Conservation (phyloP, 2,797 vertebrate species). For the Tolypeutes matacus region DNA sequence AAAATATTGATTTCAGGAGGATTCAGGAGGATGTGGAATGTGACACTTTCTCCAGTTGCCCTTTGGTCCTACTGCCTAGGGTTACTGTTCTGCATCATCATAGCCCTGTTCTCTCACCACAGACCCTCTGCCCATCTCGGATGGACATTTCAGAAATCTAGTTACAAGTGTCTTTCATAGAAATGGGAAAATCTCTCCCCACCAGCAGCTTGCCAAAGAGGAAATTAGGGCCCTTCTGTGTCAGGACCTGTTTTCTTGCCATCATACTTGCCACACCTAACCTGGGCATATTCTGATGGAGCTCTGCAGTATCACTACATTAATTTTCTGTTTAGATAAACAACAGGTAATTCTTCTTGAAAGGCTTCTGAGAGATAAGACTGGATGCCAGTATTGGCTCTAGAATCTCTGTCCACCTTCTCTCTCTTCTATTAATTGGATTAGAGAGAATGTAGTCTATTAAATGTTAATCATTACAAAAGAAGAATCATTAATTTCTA, state of each 20-base stretch:
- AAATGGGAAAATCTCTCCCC: background rate
- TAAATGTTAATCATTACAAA: background rate
- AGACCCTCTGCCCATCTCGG: background rate
- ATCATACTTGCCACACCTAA: background rate
- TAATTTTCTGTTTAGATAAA: slow-evolving; percentile 5
- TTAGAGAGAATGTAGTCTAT: background rate
- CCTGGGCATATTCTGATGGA: background rate
- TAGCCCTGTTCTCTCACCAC: background rate
- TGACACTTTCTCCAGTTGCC: background rate
- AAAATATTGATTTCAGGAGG: background rate
- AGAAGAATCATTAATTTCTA: slow-evolving; percentile 13
- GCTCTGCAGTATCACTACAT: too few species aligned
- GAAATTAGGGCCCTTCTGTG: background rate
- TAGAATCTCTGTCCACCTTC: background rate
- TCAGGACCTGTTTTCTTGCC: background rate
- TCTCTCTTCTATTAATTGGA: background rate
- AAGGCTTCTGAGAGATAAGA: background rate
- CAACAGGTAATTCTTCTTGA: background rate
- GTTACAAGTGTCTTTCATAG: background rate
- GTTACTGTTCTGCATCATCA: background rate
- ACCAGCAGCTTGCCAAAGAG: background rate
- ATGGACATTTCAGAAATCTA: background rate
- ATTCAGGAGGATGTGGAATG: background rate
- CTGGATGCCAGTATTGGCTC: background rate
- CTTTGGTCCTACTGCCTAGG: background rate